These are phyloP conservation scores for Monochamus alternatus DNA, from an alignment of 2,888 invertebrate species.

Conservation along the genomic window DNA sequence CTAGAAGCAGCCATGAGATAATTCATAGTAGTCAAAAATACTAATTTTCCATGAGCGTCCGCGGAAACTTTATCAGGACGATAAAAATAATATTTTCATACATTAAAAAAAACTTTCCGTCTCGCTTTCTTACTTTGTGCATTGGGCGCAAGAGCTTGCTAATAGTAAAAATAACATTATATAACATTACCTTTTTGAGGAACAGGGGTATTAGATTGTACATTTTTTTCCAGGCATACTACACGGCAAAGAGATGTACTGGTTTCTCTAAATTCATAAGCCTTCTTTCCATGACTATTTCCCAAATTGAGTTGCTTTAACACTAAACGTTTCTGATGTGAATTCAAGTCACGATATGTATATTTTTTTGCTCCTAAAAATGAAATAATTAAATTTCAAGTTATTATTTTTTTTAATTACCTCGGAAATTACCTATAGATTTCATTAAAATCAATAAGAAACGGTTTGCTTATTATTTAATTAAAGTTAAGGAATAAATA, in stretches of 20 bases:
- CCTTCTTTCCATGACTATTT: conserved; percentile 31
- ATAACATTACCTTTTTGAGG: not conserved
- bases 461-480: too few species aligned
- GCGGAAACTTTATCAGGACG: too few species aligned
- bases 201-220: not conserved
- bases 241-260: conserved; percentile 35
- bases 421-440: too few species aligned
- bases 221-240: conserved; percentile 4
- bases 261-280: conserved; percentile 35
- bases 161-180: too few species aligned
- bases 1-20: not conserved
- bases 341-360: not conserved
- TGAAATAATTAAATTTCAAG: not conserved
- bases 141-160: too few species aligned
- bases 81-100: too few species aligned
- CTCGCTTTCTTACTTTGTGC: too few species aligned
- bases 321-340: conserved; percentile 26
- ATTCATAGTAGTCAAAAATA: not conserved
- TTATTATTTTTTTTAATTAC: too few species aligned
- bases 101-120: too few species aligned
- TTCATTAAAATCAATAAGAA: too few species aligned
- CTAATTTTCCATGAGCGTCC: too few species aligned
- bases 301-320: conserved; percentile 33
- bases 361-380: conserved; percentile 2
- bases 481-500: too few species aligned